Evolutionary conservation across 2,113 vertebrate species (phyloP), one percentile per base, ranked within the genome.

Genomic region (Triplophysa dalaica): DNA sequence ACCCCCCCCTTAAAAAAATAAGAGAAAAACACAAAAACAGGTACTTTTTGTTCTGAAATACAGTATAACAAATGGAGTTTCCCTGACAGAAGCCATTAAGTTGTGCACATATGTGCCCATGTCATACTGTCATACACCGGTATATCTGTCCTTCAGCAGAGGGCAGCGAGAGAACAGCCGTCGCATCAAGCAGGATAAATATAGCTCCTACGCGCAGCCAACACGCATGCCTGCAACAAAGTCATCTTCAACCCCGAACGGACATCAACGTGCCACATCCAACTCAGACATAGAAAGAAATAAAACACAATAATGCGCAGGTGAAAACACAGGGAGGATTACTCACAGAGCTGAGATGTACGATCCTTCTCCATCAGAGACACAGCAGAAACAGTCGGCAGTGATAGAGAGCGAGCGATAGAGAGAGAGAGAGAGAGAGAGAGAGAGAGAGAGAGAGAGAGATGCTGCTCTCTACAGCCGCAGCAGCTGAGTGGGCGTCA

Each of bases 101-200:
- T 19, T 65, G 58, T 83, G 21, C 65, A 68, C 19, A 64, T 45
- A 41, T 54, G 72, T 6, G 10, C 3, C 7, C 16, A 21, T 29
- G 61, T 5, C 6, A 38, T 62, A 24, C 3, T 29, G 61, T 5
- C 6, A 38, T 62, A 24, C 3, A 61, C 58, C 9, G 33, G 56
- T 4, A 17, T 45, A 60, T 14, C 24, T 84, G 88, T 89, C 91
- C 90, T 92, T 93, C 90, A 92, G 70, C 80, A 86, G 86, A 91
- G 88, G 90, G 82, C 88, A 89, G 78, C 1, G 84, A 87, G 76
- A 89, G 73, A 79, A 89, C 81, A 88, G 78, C 78, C 70, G 86
- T 88, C 82, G 91, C 91, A 92, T 89, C 89, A 87, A 85, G 89
- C 86, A 86, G 77, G 81, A 88, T 85, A 68, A 90, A 92, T 90